phyloP scores from a whole-genome alignment of 2,888 invertebrate species.

The Cyclophora punctaria region DNA sequence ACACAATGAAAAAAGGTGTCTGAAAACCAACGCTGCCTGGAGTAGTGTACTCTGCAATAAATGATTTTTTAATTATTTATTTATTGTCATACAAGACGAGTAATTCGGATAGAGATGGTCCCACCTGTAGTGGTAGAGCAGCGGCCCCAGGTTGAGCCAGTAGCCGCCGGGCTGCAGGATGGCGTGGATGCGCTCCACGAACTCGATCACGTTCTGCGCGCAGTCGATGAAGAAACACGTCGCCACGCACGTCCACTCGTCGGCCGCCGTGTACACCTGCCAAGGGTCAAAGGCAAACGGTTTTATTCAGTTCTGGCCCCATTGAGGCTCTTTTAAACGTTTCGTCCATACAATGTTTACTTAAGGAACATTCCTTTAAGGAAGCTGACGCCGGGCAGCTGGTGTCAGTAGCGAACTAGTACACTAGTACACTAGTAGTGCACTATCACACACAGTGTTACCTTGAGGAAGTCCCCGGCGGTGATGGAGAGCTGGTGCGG shows the following conservation, averaged over 20 bases:
- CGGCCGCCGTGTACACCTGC: slow-evolving; percentile 79
- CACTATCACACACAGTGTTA: slow-evolving; percentile 35
- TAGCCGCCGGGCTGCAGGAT: slow-evolving; percentile 92
- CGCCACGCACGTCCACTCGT: slow-evolving; percentile 93
- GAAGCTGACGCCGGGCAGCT: slow-evolving; percentile 84
- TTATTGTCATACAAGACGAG: too few relatives aligned
- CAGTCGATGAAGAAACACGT: slow-evolving; percentile 99
- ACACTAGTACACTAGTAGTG: too few relatives aligned
- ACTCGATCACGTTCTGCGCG: slow-evolving; percentile 95
- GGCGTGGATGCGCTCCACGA: slow-evolving; percentile 92
- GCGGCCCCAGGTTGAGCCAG: slow-evolving; percentile 93
- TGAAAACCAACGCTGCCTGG: too few relatives aligned
- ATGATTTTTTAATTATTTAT: too few relatives aligned
- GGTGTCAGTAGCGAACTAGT: slow-evolving; percentile 67
- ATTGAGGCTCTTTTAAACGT: too few relatives aligned
- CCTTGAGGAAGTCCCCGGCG: slow-evolving; percentile 97
- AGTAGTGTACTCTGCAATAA: too few relatives aligned
- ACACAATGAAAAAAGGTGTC: too few relatives aligned
- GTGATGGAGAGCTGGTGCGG: slow-evolving; percentile 91
- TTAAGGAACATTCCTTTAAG: slow-evolving; percentile 78
- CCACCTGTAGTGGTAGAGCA: slow-evolving; percentile 88
- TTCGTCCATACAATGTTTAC: too few relatives aligned
- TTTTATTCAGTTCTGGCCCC: too few relatives aligned
- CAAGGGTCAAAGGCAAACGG: too few relatives aligned
- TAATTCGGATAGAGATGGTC: too few relatives aligned